Conservation (phyloP, 37 sponge, comb jelly and placozoan species). For the Theonella swinhoei region DNA sequence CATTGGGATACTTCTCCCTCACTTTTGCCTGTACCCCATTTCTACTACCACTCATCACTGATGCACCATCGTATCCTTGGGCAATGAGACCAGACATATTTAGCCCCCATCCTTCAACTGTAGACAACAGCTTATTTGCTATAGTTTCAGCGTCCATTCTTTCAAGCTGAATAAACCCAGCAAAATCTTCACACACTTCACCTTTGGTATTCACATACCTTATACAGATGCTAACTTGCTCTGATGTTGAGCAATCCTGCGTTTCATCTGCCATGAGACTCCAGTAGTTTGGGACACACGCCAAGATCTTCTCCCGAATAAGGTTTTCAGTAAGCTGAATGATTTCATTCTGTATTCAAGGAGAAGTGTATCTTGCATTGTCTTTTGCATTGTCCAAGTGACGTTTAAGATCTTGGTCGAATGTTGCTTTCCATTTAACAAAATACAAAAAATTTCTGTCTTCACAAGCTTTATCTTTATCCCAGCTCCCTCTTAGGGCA, state of each 20-base stretch:
- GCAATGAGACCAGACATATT: conserved; percentile 14
- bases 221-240: conserved; percentile 42
- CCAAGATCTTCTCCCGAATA: conserved; percentile 25
- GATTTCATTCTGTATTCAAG: conserved; percentile 55
- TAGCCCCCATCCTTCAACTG: conserved; percentile 14
- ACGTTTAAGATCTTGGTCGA: conserved; percentile 25
- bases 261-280: conserved; percentile 55
- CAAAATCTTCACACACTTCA: conserved; percentile 40
- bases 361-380: conserved; percentile 44
- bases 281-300: conserved; percentile 16
- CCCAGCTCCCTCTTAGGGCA: conserved; percentile 43
- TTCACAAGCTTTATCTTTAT: conserved; percentile 15
- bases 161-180: conserved; percentile 29
- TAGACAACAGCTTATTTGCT: conserved; percentile 3
- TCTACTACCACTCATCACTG: conserved; percentile 46
- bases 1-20: conserved; percentile 30
- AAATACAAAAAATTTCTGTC: conserved; percentile 49
- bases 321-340: conserved; percentile 17
- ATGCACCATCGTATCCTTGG: conserved; percentile 65
- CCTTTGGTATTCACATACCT: conserved; percentile 7
- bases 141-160: conserved; percentile 34
- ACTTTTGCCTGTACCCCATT: conserved; percentile 36
- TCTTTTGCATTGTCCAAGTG: conserved; percentile 29
- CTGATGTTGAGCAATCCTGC: conserved; percentile 36
- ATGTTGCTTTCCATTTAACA: conserved; percentile 44